Evolutionary conservation across 2,888 invertebrate species (phyloP).

Genomic region (Nemoura dubitans): DNA sequence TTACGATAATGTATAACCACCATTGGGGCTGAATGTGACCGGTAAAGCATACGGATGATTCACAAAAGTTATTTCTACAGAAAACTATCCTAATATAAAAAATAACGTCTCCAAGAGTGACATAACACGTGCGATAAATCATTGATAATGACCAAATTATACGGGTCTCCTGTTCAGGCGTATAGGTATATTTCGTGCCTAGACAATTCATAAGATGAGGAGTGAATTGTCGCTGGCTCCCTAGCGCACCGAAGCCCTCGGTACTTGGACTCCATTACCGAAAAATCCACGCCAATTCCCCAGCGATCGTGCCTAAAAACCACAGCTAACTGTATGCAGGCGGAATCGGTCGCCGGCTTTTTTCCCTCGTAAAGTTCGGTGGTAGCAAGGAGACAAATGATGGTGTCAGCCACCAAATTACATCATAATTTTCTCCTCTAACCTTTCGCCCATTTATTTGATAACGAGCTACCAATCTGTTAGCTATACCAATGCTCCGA

Average conservation of each 20-base stretch:
- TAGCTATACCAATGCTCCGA: slow-evolving; percentile 29
- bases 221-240: neutral
- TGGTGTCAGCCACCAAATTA: slow-evolving; percentile 46
- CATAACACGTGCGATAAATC: neutral
- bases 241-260: neutral
- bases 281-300: slow-evolving; percentile 14
- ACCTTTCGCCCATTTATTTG: slow-evolving; percentile 46
- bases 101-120: neutral
- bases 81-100: neutral
- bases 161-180: neutral
- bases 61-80: neutral
- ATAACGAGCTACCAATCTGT: slow-evolving; percentile 43
- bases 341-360: neutral
- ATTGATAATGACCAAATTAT: neutral
- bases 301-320: neutral
- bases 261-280: neutral
- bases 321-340: slow-evolving; percentile 15
- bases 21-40: neutral
- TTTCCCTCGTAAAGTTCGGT: neutral
- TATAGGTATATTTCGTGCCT: neutral
- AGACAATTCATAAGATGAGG: neutral
- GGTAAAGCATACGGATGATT: neutral
- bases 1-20: neutral
- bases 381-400: slow-evolving; percentile 41
- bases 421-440: slow-evolving; percentile 48